phyloP scores from a whole-genome alignment of 2,797 vertebrate genomes.

The Syndactyla subalaris region DNA sequence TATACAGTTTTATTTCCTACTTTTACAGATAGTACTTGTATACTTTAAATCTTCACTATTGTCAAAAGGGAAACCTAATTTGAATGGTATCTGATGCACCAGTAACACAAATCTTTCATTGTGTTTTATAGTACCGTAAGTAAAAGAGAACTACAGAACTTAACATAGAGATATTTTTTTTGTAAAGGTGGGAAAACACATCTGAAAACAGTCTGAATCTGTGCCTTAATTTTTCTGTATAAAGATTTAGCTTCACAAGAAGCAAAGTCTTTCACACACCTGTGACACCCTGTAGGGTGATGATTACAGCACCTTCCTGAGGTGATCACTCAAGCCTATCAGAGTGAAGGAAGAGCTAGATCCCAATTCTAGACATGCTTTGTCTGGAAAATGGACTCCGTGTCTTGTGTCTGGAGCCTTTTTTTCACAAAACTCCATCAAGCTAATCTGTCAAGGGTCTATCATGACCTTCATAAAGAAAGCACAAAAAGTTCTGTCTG shows the following conservation, averaged over 20 bases:
- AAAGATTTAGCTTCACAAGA: not conserved
- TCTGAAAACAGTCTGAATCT: not conserved
- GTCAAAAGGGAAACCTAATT: not conserved
- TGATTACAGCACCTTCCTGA: not conserved
- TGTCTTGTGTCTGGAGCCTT: not conserved
- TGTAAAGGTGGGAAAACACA: not conserved
- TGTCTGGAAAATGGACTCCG: not conserved
- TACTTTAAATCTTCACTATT: not conserved
- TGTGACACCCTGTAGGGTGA: not conserved
- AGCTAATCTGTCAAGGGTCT: not conserved
- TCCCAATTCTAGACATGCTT: not conserved
- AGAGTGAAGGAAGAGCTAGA: not conserved
- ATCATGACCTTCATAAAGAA: not conserved
- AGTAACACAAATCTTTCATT: not conserved
- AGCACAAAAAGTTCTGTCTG: not conserved
- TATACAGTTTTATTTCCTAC: not conserved
- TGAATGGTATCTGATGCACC: not conserved
- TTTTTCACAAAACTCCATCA: not conserved
- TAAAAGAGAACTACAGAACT: not conserved
- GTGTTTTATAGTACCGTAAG: not conserved
- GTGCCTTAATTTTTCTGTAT: not conserved
- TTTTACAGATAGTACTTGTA: not conserved
- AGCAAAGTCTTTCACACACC: not conserved
- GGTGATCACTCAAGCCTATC: not conserved
- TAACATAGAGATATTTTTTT: not conserved